phyloP scores from a whole-genome alignment of 92 coral and sea anemone species.

The Isaurus tuberculatus region DNA sequence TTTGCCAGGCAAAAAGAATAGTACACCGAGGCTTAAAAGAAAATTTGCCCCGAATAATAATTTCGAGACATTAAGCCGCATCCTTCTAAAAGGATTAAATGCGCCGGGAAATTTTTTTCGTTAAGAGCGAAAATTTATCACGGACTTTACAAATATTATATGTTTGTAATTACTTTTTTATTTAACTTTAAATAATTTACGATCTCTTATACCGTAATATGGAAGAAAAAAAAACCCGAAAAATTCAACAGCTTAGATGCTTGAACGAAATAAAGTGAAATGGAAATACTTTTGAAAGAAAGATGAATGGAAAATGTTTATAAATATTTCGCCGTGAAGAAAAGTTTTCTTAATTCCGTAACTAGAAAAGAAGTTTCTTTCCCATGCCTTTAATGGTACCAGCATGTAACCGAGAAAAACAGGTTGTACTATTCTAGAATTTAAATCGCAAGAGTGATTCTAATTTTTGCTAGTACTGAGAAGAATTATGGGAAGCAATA shows the following conservation, averaged over 20 bases:
- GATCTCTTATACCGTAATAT: slow-evolving; percentile 31
- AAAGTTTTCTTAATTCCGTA: neutral
- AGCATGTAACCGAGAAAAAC: neutral
- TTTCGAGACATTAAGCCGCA: slow-evolving; percentile 26
- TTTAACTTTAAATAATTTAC: slow-evolving; percentile 68
- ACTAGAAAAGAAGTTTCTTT: neutral
- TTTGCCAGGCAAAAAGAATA: slow-evolving; percentile 14
- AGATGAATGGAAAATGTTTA: neutral
- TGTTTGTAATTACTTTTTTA: slow-evolving; percentile 72
- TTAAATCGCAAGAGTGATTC: slow-evolving; percentile 15
- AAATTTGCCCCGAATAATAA: slow-evolving; percentile 32
- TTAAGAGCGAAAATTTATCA: slow-evolving; percentile 8
- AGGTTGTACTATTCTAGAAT: neutral
- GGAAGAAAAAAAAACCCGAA: neutral
- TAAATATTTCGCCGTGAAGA: neutral
- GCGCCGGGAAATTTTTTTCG: slow-evolving; percentile 4
- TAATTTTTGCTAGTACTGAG: neutral
- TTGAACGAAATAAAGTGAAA: neutral
- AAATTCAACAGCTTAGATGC: neutral
- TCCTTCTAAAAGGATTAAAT: neutral
- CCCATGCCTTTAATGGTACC: slow-evolving; percentile 27
- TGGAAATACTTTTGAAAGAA: neutral
- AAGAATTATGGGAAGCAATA: neutral
- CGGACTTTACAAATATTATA: slow-evolving; percentile 51
- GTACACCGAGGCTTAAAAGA: neutral